phyloP scores from a whole-genome alignment of 2,113 vertebrate species.

The Calidris pygmaea region DNA sequence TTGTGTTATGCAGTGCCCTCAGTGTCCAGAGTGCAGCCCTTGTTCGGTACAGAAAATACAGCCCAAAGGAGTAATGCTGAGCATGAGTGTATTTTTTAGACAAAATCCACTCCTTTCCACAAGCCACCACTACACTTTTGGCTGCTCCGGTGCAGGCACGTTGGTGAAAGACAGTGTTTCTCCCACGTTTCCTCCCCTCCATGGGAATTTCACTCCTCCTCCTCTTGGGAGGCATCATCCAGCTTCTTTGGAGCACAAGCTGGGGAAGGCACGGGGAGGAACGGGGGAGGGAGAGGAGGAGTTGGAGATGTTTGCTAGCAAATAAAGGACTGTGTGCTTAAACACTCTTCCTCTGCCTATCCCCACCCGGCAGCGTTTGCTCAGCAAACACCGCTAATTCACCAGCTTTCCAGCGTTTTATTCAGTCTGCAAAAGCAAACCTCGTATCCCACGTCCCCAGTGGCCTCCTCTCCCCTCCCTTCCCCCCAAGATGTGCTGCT shows the following conservation, averaged over 20 bases:
- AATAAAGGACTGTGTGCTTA: slow-evolving; percentile 61
- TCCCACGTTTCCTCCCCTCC: background rate
- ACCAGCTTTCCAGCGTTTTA: background rate
- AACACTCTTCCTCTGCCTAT: slow-evolving; percentile 39
- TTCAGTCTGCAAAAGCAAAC: slow-evolving; percentile 43
- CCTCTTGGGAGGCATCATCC: background rate
- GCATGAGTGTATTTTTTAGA: background rate
- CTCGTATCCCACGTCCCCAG: background rate
- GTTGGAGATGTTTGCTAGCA: slow-evolving; percentile 63
- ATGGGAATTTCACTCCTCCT: background rate
- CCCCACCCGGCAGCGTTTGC: slow-evolving; percentile 66
- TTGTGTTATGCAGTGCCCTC: background rate
- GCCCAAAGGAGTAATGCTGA: background rate
- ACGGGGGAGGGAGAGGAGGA: background rate
- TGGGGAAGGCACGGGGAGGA: background rate
- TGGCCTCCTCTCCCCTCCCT: background rate
- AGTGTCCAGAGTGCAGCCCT: background rate
- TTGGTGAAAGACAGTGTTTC: background rate
- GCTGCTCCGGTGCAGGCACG: background rate
- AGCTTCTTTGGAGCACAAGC: background rate
- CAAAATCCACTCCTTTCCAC: rapidly evolving
- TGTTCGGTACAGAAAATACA: background rate
- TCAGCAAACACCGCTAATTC: slow-evolving; percentile 77
- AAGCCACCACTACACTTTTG: background rate
- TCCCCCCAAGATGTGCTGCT: background rate